These are phyloP conservation scores for Lithobates sylvaticus DNA, from an alignment of 2,797 vertebrate species.

Conservation along the genomic window DNA sequence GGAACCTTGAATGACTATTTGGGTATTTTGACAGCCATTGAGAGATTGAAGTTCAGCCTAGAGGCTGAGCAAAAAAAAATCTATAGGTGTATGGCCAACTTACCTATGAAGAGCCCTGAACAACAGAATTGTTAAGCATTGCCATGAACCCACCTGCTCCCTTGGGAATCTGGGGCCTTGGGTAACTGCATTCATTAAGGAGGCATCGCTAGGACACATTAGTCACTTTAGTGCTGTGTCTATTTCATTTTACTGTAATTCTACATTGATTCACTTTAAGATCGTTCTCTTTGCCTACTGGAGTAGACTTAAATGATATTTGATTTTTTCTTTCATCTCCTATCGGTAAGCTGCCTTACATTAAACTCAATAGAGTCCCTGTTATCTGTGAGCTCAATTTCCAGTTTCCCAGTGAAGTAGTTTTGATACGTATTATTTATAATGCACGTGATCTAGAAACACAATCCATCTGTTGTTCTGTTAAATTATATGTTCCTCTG, in stretches of 20 bases:
- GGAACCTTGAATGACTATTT: too few species aligned
- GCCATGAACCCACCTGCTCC: too few species aligned
- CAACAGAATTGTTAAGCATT: too few species aligned
- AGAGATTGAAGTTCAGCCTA: too few species aligned
- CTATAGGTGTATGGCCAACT: too few species aligned
- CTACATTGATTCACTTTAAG: not conserved
- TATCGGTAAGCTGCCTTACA: not conserved
- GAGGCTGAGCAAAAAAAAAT: too few species aligned
- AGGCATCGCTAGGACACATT: not conserved
- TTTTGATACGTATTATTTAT: slow-evolving; percentile 47
- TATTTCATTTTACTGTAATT: not conserved
- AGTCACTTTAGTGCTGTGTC: too few species aligned
- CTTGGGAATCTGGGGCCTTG: too few species aligned
- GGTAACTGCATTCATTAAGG: not conserved
- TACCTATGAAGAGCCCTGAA: too few species aligned
- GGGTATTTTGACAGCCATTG: too few species aligned
- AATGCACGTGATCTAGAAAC: slow-evolving; percentile 43
- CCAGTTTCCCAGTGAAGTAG: slow-evolving; percentile 24
- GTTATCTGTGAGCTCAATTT: slow-evolving; percentile 10
- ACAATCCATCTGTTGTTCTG: slow-evolving; percentile 47
- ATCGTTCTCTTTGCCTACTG: not conserved
- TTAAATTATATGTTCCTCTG: slow-evolving; percentile 48
- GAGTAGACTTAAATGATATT: not conserved
- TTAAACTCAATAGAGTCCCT: slow-evolving; percentile 11
- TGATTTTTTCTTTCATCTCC: not conserved